Evolutionary conservation across 2,888 invertebrate genomes (phyloP).

Genomic region (Drosophila siamana): DNA sequence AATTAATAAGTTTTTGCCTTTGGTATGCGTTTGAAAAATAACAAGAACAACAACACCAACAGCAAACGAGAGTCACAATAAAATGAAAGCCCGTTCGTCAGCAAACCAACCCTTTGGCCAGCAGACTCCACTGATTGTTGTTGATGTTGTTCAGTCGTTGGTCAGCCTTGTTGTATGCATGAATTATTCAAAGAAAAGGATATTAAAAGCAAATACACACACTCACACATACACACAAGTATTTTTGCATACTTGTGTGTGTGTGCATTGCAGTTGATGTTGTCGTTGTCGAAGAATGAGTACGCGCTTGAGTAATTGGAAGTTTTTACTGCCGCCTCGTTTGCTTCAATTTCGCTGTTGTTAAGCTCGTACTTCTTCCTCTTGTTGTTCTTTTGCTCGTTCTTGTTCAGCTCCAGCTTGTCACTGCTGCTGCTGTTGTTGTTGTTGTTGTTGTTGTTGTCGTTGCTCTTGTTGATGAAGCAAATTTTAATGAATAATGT

Average conservation of each 20-base stretch:
- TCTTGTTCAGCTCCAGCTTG: constrained; percentile 17
- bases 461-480: constrained; percentile 60
- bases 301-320: constrained; percentile 76
- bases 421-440: constrained; percentile 19
- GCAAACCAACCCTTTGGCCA: constrained; percentile 44
- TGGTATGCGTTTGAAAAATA: constrained; percentile 58
- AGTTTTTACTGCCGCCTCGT: constrained; percentile 80
- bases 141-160: constrained; percentile 58
- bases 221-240: constrained; percentile 20
- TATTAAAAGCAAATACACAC: constrained; percentile 72
- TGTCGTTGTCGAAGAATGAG: constrained; percentile 42
- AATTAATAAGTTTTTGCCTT: constrained; percentile 78
- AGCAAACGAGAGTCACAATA: constrained; percentile 20
- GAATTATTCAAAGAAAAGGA: constrained; percentile 80
- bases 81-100: constrained; percentile 40
- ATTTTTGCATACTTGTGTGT: constrained; percentile 20
- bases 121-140: constrained; percentile 48
- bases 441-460: constrained; percentile 48
- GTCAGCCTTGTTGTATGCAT: constrained; percentile 66
- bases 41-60: constrained; percentile 23
- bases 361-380: constrained; percentile 25
- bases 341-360: constrained; percentile 67
- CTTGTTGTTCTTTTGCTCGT: constrained; percentile 24
- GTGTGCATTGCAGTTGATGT: constrained; percentile 37
- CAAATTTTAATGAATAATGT: constrained; percentile 82